Evolutionary conservation across 1,140 invertebrate genomes (phyloP), one percentile per base, ranked within the genome.

Genomic region (Meloidogyne chitwoodi): DNA sequence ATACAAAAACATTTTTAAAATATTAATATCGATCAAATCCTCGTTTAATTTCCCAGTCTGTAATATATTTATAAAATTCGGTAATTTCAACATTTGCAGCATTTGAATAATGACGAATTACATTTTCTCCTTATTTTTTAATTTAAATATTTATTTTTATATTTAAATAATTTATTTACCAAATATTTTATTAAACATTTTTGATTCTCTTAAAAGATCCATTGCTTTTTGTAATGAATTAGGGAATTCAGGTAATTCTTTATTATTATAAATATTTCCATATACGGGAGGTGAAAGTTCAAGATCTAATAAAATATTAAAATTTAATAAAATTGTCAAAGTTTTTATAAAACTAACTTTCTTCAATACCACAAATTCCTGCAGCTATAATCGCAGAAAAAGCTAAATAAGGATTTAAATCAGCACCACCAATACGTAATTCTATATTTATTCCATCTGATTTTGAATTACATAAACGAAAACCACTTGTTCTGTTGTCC

Each of bases 331-430:
- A 56, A 27, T 26, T 27, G 29, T 12, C 3, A 1, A n/a, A n/a
- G n/a, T n/a, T n/a, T n/a, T n/a, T n/a, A n/a, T 63, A 27, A 48
- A n/a, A 44, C 68, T 16, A 0, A 73, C 70, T 64, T 56, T 73
- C 44, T 14, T 73, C 70, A 24, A 73, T 56, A 12, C 70, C 70
- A 22, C 56, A 22, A 56, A 73, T 56, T 41, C 70, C 70, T 24
- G 70, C 70, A 11, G 70, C 70, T 26, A 73, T 73, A 10, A 73
- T 29, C 19, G 71, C 56, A n/a, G 71, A 29, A 34, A 73, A 73
- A 8, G 71, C 71, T 29, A 73, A 63, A 34, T 73, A 73, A 29
- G 71, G 71, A 38, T 73, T 73, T 4, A 73, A 38, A 29, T 73
- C 71, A 34, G 71, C 71, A 4, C 71, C 71, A 34, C 71, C 71